Conservation (phyloP, 2,113 vertebrate species). For the Chionis minor region DNA sequence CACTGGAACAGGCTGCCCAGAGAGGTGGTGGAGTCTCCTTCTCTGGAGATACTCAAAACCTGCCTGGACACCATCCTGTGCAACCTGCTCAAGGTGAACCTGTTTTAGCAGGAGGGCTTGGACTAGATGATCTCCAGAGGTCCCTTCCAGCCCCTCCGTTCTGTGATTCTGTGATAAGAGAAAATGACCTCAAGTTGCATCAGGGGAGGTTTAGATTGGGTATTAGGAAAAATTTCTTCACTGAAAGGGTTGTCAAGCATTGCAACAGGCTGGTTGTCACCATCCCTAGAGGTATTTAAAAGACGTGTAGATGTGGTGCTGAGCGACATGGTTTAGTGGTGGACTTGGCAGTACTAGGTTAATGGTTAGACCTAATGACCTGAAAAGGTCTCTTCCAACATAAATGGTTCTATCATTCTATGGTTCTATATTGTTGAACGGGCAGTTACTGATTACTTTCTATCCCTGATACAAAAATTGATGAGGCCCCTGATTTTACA, state of each 20-base stretch:
- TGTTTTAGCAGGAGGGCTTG: too few species aligned
- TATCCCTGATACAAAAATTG: background rate
- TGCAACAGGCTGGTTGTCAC: background rate
- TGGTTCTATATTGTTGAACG: background rate
- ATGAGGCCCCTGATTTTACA: background rate
- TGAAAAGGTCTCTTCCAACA: background rate
- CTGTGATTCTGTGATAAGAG: background rate
- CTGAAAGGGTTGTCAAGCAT: background rate
- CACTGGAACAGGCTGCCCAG: too few species aligned
- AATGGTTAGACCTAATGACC: background rate
- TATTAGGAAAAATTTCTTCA: background rate
- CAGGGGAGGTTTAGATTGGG: background rate
- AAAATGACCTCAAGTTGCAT: background rate
- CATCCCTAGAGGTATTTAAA: background rate
- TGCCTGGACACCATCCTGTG: too few species aligned
- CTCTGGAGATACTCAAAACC: too few species aligned
- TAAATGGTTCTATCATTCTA: background rate
- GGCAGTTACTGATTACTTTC: background rate
- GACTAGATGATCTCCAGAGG: too few species aligned
- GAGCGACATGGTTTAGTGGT: background rate
- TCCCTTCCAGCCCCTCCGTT: too few species aligned
- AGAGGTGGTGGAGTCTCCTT: too few species aligned
- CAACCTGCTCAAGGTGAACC: too few species aligned
- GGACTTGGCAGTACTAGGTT: background rate
- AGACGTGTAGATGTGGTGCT: background rate